phyloP scores from a whole-genome alignment of 2,113 vertebrate species.

The Phrynocephalus versicolor region DNA sequence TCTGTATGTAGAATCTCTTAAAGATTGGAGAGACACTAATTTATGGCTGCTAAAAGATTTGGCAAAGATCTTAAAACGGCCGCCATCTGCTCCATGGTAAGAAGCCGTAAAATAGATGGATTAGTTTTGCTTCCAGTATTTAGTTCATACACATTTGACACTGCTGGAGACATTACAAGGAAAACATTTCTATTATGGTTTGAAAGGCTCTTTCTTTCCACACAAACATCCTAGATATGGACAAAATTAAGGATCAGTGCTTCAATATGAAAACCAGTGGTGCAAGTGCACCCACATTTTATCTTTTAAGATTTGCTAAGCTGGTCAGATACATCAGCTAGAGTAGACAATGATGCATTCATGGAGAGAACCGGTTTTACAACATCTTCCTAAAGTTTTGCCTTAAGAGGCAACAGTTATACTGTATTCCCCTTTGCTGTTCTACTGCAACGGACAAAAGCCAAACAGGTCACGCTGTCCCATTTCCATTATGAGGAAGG shows the following conservation, averaged over 20 bases:
- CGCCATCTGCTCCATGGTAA: neutral
- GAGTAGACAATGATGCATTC: too few relatives aligned
- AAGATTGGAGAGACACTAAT: neutral
- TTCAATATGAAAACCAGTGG: too few relatives aligned
- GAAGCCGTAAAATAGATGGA: neutral
- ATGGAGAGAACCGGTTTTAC: too few relatives aligned
- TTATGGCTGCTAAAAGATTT: neutral
- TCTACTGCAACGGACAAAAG: neutral
- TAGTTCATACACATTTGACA: neutral
- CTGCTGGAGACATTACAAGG: neutral
- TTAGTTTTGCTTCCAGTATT: slow-evolving; percentile 27
- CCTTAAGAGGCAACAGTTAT: too few relatives aligned
- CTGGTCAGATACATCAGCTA: too few relatives aligned
- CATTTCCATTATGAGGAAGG: neutral
- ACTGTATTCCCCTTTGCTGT: too few relatives aligned
- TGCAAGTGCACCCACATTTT: neutral
- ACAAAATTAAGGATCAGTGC: neutral
- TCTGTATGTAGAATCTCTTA: neutral
- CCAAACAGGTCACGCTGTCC: neutral
- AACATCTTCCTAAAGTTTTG: too few relatives aligned
- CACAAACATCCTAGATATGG: neutral
- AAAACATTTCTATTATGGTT: neutral
- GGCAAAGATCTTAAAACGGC: neutral
- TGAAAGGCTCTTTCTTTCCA: neutral
- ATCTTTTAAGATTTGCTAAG: neutral